These are phyloP conservation scores for Cololabis saira DNA, from an alignment of 2,113 vertebrate genomes.

Conservation along the genomic window DNA sequence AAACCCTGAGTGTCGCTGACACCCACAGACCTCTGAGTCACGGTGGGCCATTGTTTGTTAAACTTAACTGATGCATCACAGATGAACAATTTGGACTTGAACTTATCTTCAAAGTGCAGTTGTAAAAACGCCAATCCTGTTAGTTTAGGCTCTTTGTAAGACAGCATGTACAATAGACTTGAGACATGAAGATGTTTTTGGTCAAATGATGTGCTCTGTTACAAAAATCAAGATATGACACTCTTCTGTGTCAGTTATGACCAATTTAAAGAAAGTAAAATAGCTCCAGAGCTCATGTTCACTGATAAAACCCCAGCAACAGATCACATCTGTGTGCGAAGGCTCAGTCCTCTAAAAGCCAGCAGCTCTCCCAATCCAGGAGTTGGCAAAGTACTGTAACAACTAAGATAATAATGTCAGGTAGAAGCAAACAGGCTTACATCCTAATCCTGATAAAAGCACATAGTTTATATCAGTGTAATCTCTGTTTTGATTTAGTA, in stretches of 20 bases:
- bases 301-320: neutral
- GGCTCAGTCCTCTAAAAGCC: no score
- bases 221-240: neutral
- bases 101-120: no score
- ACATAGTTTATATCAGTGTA: neutral
- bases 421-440: neutral
- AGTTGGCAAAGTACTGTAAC: neutral
- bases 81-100: no score
- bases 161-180: no score
- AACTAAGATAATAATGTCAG: neutral
- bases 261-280: neutral
- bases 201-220: neutral
- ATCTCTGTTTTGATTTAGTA: neutral
- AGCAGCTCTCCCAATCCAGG: neutral
- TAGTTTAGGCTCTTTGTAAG: no score
- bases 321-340: no score
- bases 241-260: neutral
- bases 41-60: no score
- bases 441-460: neutral
- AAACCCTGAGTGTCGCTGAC: no score
- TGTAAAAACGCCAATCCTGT: no score
- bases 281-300: neutral
- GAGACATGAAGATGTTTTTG: no score
- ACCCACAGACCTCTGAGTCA: no score
- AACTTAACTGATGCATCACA: no score